These are phyloP conservation scores for Julus scanicus DNA, from an alignment of 2,888 invertebrate species.

Conservation along the genomic window DNA sequence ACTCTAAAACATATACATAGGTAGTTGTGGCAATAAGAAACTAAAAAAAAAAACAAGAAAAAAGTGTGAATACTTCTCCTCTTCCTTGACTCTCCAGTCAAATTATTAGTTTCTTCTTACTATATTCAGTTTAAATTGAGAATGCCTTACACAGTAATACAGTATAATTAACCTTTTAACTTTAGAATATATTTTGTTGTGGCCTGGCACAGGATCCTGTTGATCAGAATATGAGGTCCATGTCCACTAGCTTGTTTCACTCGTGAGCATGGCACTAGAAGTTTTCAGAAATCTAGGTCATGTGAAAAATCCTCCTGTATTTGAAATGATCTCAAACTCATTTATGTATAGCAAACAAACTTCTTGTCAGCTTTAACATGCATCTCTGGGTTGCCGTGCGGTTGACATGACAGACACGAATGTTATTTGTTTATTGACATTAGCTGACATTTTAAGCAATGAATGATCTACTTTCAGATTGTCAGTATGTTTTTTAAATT, in stretches of 20 bases:
- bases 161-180: no score
- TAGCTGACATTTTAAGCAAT: neutral
- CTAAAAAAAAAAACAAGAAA: no score
- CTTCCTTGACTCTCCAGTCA: no score
- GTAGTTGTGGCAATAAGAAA: no score
- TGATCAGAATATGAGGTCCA: neutral
- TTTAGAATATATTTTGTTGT: no score
- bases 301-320: neutral
- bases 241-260: neutral
- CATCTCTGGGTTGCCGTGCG: neutral
- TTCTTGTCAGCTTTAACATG: neutral
- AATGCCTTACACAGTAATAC: no score
- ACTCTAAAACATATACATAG: no score
- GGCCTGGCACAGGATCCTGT: neutral
- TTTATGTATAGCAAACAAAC: neutral
- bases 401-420: neutral
- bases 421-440: constrained; percentile 4
- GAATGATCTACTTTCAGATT: neutral
- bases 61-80: no score
- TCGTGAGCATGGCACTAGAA: neutral
- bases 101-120: no score
- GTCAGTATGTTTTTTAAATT: neutral
- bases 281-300: neutral
- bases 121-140: no score
- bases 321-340: constrained; percentile 1